These are phyloP conservation scores for Coregonus sp. DNA, from an alignment of 2,797 vertebrate genomes.

Conservation along the genomic window DNA sequence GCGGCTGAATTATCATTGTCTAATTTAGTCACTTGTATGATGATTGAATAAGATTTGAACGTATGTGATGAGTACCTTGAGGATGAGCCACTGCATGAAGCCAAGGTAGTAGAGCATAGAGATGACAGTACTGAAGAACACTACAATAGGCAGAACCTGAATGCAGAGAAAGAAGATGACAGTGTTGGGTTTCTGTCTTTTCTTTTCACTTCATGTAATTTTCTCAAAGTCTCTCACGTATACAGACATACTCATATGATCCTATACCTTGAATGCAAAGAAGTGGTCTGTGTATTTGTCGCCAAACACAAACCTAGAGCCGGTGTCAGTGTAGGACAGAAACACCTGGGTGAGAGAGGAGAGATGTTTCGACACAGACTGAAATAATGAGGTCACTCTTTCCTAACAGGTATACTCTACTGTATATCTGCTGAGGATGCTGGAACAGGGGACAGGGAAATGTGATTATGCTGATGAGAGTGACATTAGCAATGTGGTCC, in stretches of 20 bases:
- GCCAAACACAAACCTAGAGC: constrained; percentile 86
- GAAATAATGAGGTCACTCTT: constrained; percentile 3
- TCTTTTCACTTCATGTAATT: background rate
- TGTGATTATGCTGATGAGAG: background rate
- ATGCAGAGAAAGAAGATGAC: background rate
- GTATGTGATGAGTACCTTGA: constrained; percentile 74
- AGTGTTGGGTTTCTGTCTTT: background rate
- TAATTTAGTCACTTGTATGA: background rate
- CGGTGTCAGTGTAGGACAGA: constrained; percentile 76
- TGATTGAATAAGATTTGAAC: background rate
- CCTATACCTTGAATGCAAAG: constrained; percentile 84
- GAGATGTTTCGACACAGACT: constrained; percentile 18
- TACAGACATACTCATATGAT: background rate
- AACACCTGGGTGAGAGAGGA: constrained; percentile 70
- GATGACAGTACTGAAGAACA: constrained; percentile 85
- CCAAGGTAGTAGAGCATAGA: constrained; percentile 83
- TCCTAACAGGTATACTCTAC: background rate
- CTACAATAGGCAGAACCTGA: constrained; percentile 83
- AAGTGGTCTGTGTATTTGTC: constrained; percentile 80
- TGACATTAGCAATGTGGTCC: no score
- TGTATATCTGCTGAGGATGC: background rate
- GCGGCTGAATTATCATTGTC: background rate
- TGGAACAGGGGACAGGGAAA: background rate
- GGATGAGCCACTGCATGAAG: constrained; percentile 85
- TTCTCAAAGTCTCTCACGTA: background rate